phyloP scores from a whole-genome alignment of 2,113 vertebrate genomes.

The Felis chaus region DNA sequence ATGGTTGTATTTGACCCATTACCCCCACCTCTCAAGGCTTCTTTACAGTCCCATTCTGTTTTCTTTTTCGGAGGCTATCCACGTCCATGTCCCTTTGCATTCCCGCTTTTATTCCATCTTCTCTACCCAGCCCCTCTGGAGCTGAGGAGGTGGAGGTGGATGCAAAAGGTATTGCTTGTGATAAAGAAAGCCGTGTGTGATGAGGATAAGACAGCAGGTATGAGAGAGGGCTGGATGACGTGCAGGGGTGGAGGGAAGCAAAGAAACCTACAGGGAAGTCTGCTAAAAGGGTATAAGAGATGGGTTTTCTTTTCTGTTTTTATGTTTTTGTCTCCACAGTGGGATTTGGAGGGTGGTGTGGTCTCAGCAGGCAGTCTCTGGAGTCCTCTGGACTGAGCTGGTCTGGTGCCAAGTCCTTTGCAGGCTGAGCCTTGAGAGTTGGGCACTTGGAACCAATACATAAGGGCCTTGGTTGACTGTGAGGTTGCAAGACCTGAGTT shows the following conservation, averaged over 20 bases:
- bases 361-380: background rate
- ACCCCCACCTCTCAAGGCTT: background rate
- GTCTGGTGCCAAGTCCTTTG: background rate
- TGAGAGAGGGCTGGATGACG: background rate
- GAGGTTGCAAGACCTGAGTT: background rate
- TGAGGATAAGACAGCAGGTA: background rate
- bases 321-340: background rate
- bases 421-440: background rate
- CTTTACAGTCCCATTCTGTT: background rate
- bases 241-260: background rate
- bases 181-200: background rate
- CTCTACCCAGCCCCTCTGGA: constrained; percentile 22
- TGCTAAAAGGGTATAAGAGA: background rate
- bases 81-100: background rate
- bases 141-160: background rate
- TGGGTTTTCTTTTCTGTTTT: background rate
- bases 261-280: background rate
- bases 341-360: background rate
- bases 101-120: background rate
- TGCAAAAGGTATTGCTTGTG: constrained; percentile 5
- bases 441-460: background rate
- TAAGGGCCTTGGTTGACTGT: background rate
- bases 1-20: background rate
- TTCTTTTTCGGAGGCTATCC: background rate
- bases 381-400: background rate